These are phyloP conservation scores for Drosophila orena DNA, from an alignment of 1,140 invertebrate species.

Conservation along the genomic window DNA sequence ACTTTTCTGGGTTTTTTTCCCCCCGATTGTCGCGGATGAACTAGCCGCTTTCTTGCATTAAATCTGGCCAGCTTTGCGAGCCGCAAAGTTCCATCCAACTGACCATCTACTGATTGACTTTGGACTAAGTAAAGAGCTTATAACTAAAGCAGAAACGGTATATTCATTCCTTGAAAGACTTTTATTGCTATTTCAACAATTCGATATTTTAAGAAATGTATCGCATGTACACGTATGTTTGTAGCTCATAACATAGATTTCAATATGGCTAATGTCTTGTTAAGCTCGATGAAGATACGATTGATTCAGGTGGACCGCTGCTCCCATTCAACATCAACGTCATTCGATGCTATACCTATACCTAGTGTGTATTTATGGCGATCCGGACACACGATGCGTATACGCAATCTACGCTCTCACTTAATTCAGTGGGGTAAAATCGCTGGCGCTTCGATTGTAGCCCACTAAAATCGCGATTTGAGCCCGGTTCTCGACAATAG, in stretches of 20 bases:
- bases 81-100: neutral
- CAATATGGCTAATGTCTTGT: too few species aligned
- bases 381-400: constrained; percentile 29
- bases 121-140: neutral
- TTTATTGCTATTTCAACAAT: too few species aligned
- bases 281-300: too few species aligned
- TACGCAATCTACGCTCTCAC: constrained; percentile 55
- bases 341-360: neutral
- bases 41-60: neutral
- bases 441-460: constrained; percentile 44
- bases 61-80: neutral
- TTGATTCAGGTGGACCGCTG: too few species aligned
- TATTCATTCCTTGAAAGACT: too few species aligned
- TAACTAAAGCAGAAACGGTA: neutral
- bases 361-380: too few species aligned
- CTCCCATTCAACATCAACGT: neutral
- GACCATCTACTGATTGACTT: neutral
- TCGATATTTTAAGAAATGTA: too few species aligned
- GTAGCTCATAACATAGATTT: too few species aligned
- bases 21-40: neutral
- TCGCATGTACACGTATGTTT: too few species aligned
- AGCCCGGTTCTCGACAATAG: constrained; percentile 31
- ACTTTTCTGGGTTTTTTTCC: neutral
- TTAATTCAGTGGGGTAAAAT: constrained; percentile 63
- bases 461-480: constrained; percentile 53